A percentile compares a stretch with the other conserved stretches of the same genome.
Conservation (phyloP, 2,113 vertebrate genomes). For the Ptychochromis oligacanthus region DNA sequence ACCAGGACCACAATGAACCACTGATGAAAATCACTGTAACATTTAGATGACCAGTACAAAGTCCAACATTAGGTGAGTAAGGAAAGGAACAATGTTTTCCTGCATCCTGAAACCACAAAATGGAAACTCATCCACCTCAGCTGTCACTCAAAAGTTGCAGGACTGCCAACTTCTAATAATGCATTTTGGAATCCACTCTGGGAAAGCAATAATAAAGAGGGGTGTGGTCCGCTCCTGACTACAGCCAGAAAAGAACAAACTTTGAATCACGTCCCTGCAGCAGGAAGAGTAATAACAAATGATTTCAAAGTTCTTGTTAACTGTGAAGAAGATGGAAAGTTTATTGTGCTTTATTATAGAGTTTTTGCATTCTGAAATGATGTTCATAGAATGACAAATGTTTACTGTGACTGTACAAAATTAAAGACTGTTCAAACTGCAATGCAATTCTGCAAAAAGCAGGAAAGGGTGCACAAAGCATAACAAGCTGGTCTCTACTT, state of each 20-base stretch:
- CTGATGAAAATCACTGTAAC: not conserved
- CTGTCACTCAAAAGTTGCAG: conserved; percentile 32
- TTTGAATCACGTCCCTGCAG: not conserved
- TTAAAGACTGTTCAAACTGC: not conserved
- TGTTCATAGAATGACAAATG: not conserved
- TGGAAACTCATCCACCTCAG: not conserved
- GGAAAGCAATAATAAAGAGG: conserved; percentile 36
- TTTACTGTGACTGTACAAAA: not conserved
- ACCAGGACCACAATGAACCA: not conserved
- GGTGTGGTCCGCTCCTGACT: conserved; percentile 41
- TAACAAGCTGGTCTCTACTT: not conserved
- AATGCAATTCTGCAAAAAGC: not conserved
- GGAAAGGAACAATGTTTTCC: not conserved
- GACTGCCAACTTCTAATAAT: conserved; percentile 48
- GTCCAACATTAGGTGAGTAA: not conserved
- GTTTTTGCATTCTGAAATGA: not conserved
- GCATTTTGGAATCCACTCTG: conserved; percentile 29
- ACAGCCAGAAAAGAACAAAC: not conserved
- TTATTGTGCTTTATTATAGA: not conserved
- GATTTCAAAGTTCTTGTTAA: not conserved
- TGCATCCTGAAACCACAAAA: conserved; percentile 9
- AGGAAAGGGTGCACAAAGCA: not conserved
- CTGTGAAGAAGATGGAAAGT: not conserved
- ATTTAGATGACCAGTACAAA: not conserved
- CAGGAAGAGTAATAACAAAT: not conserved